These are phyloP conservation scores for Popillia japonica DNA, from an alignment of 1,140 invertebrate species.

Conservation along the genomic window DNA sequence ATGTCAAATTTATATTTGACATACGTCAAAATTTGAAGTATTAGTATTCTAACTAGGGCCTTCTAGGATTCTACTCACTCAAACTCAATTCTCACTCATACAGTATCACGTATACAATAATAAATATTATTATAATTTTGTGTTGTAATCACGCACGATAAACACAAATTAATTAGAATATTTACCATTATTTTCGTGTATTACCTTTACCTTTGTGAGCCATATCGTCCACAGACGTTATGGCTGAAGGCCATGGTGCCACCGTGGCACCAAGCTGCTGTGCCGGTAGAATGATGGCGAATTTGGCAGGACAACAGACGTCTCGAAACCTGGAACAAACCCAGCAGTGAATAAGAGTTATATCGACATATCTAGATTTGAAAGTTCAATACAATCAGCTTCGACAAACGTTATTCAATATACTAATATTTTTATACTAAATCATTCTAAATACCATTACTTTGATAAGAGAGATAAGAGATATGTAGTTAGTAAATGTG, in stretches of 20 bases:
- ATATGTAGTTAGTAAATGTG: no score
- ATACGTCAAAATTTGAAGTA: no score
- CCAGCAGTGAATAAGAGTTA: no score
- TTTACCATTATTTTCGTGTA: constrained; percentile 42
- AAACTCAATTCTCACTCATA: background rate
- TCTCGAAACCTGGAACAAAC: constrained; percentile 35
- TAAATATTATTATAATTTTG: constrained; percentile 37
- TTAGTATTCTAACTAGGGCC: no score
- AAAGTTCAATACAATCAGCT: no score
- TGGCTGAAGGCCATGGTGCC: constrained; percentile 71
- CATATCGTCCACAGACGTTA: constrained; percentile 70
- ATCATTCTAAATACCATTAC: no score
- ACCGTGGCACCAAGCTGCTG: constrained; percentile 69
- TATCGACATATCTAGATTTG: no score
- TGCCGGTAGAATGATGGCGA: constrained; percentile 61
- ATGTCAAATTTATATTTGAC: no score
- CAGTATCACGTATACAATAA: background rate
- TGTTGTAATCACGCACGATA: constrained; percentile 4
- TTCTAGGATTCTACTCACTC: background rate
- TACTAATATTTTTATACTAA: no score
- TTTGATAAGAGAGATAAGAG: no score
- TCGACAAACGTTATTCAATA: background rate
- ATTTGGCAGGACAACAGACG: constrained; percentile 38
- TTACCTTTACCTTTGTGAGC: constrained; percentile 68
- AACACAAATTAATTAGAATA: constrained; percentile 37